These are phyloP conservation scores for Leptodirus hochenwartii DNA, from an alignment of 2,888 invertebrate genomes.

Conservation along the genomic window DNA sequence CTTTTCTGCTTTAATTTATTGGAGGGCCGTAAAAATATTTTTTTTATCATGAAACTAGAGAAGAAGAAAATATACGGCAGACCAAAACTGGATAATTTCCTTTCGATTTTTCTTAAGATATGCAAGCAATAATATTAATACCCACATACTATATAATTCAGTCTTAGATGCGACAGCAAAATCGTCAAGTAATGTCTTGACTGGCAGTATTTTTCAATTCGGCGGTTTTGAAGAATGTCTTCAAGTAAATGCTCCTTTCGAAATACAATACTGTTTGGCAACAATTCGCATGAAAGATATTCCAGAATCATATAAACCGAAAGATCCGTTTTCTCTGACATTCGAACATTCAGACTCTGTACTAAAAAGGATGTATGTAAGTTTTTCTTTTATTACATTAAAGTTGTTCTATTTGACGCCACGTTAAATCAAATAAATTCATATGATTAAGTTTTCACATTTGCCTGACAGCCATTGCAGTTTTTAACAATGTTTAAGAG, in stretches of 20 bases:
- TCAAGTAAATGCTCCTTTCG: slow-evolving; percentile 23
- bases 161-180: slow-evolving; percentile 45
- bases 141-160: slow-evolving; percentile 17
- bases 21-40: neutral
- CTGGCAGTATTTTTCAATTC: slow-evolving; percentile 36
- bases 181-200: slow-evolving; percentile 34
- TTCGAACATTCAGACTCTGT: slow-evolving; percentile 20
- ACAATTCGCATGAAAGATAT: slow-evolving; percentile 19
- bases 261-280: slow-evolving; percentile 25
- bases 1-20: neutral
- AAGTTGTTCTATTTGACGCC: too few relatives aligned
- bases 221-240: slow-evolving; percentile 43
- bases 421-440: too few relatives aligned
- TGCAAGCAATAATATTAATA: too few relatives aligned
- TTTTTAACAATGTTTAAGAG: too few relatives aligned
- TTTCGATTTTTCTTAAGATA: too few relatives aligned
- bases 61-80: neutral
- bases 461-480: too few relatives aligned
- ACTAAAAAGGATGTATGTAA: slow-evolving; percentile 23
- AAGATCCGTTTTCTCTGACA: slow-evolving; percentile 19
- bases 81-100: too few relatives aligned
- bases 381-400: slow-evolving; percentile 11
- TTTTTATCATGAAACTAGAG: neutral
- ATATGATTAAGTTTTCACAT: too few relatives aligned
- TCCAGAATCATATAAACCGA: slow-evolving; percentile 14